A percentile compares a stretch with the other conserved stretches of the same genome.
These are phyloP conservation scores for Luehdorfia chinensis DNA, from an alignment of 1,140 invertebrate genomes.

Conservation along the genomic window DNA sequence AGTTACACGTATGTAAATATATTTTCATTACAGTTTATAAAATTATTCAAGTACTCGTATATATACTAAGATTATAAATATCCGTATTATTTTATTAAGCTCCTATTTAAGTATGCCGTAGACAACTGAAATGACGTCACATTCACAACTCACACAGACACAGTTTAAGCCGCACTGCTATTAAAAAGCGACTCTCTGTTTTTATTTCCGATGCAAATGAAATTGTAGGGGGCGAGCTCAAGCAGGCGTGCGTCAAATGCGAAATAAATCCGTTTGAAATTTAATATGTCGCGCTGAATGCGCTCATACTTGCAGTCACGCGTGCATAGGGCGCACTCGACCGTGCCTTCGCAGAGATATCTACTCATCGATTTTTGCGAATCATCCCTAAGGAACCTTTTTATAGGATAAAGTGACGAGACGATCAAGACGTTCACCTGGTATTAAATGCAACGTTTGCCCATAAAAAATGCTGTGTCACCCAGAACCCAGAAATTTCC, in stretches of 20 bases:
- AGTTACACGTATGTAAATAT: neutral
- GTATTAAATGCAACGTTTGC: too few species aligned
- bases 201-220: constrained; percentile 22
- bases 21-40: too few species aligned
- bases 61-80: too few species aligned
- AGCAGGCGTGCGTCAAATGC: constrained; percentile 34
- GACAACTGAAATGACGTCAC: constrained; percentile 2
- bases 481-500: too few species aligned
- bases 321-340: constrained; percentile 26
- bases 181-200: constrained; percentile 11
- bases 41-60: too few species aligned
- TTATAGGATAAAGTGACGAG: too few species aligned
- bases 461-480: too few species aligned
- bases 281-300: constrained; percentile 55
- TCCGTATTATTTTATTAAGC: too few species aligned
- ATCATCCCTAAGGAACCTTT: constrained; percentile 5
- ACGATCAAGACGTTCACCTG: too few species aligned
- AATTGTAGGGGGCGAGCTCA: constrained; percentile 27
- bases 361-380: constrained; percentile 21
- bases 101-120: too few species aligned
- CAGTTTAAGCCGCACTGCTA: constrained; percentile 5
- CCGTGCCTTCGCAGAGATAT: constrained; percentile 4
- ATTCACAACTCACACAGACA: neutral
- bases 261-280: constrained; percentile 56
- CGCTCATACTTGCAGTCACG: constrained; percentile 39